phyloP scores from a whole-genome alignment of 2,888 invertebrate species.

The Eupeodes latifasciatus region DNA sequence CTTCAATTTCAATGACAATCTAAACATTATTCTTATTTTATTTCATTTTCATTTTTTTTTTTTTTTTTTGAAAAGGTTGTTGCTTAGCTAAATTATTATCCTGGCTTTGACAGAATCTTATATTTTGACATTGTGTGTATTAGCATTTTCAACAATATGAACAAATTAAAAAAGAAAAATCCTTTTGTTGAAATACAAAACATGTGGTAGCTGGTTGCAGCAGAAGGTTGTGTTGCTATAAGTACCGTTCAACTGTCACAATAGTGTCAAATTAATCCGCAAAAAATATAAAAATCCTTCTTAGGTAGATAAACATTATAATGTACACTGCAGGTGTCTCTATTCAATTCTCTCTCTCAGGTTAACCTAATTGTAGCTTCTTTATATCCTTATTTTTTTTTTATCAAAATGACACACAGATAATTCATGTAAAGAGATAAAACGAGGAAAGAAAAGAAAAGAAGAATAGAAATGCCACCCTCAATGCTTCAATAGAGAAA shows the following conservation, averaged over 20 bases:
- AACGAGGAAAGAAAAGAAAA: not conserved
- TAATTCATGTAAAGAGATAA: not conserved
- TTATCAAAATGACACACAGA: slow-evolving; percentile 11
- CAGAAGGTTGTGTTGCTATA: not conserved
- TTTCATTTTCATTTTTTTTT: no score
- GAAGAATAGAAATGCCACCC: slow-evolving; percentile 23
- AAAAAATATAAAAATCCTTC: slow-evolving; percentile 5
- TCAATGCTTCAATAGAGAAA: not conserved
- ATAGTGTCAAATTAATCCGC: slow-evolving; percentile 36
- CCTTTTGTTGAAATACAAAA: slow-evolving; percentile 12
- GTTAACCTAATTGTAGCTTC: slow-evolving; percentile 31
- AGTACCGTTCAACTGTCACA: slow-evolving; percentile 33
- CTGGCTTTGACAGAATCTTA: not conserved
- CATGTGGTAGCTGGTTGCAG: slow-evolving; percentile 14
- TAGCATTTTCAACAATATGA: not conserved
- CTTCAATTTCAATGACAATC: no score
- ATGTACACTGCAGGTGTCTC: slow-evolving; percentile 32
- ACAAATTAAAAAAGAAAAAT: not conserved
- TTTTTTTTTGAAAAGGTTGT: not conserved
- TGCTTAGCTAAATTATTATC: not conserved
- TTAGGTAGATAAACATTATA: not conserved
- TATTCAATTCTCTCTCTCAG: slow-evolving; percentile 15
- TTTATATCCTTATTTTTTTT: not conserved
- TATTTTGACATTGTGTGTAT: not conserved
- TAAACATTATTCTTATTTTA: no score